These are phyloP conservation scores for Phengaris alcon DNA, from an alignment of 2,888 invertebrate species.

Conservation along the genomic window DNA sequence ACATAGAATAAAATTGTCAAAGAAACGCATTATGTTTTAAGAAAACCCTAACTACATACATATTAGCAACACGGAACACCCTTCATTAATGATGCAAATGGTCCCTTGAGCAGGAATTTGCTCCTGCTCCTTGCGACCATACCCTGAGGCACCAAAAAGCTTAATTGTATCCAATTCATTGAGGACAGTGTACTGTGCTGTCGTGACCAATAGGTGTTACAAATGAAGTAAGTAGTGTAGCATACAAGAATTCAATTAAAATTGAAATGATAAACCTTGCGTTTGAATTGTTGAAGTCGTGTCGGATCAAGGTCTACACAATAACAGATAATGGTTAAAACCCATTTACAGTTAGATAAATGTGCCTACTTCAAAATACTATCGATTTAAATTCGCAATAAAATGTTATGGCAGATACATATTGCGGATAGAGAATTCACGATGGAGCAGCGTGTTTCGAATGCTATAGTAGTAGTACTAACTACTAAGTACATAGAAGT, in stretches of 20 bases:
- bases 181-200: neutral
- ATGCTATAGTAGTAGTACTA: no score
- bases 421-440: conserved; percentile 1
- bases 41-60: no score
- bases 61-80: no score
- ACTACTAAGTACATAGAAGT: no score
- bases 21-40: no score
- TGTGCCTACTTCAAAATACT: conserved; percentile 5
- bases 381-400: neutral
- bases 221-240: neutral
- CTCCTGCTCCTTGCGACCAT: no score
- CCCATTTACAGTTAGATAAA: conserved; percentile 14
- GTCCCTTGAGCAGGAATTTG: no score
- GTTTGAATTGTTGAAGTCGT: conserved; percentile 11
- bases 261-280: conserved; percentile 20
- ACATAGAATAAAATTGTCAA: no score
- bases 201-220: neutral
- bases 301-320: conserved; percentile 22
- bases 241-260: conserved; percentile 16
- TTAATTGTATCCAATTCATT: neutral
- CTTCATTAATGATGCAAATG: no score
- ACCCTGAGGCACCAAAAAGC: neutral
- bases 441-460: neutral
- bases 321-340: conserved; percentile 26
- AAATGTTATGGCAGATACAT: conserved; percentile 19